Conservation (phyloP, 2,113 vertebrate species). For the Lamprotornis superbus region DNA sequence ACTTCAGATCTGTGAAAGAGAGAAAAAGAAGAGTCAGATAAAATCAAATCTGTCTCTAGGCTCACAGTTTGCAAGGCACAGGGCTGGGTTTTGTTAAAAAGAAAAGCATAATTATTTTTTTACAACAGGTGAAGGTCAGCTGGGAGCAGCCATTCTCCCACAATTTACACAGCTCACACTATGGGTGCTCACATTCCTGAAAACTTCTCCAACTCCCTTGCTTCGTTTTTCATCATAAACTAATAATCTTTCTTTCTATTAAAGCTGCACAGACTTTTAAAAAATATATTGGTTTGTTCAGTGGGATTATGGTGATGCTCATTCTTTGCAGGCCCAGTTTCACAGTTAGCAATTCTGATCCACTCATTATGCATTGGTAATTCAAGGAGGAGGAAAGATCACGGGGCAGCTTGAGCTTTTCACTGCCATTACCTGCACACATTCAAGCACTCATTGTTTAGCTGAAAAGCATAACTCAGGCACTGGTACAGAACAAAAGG, state of each 20-base stretch:
- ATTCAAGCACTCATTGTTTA: not conserved
- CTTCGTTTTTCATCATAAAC: not conserved
- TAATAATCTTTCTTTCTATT: not conserved
- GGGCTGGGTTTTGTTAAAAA: not conserved
- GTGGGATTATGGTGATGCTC: not conserved
- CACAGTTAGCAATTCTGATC: not conserved
- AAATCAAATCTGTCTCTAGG: not conserved
- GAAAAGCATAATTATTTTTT: not conserved
- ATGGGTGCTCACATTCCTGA: not conserved
- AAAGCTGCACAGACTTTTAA: rapidly evolving
- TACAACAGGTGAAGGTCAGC: not conserved
- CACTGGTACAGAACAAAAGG: not conserved
- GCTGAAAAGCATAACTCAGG: not conserved
- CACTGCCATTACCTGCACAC: not conserved
- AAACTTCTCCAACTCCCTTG: not conserved
- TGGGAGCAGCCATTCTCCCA: not conserved
- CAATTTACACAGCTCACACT: not conserved
- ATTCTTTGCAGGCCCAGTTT: not conserved
- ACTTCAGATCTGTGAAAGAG: not conserved
- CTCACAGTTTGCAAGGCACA: not conserved
- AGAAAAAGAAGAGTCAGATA: not conserved
- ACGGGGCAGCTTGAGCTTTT: not conserved
- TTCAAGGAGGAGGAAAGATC: not conserved
- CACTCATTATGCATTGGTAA: not conserved
- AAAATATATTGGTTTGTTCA: not conserved